Evolutionary conservation across 2,113 vertebrate genomes (phyloP).

Genomic region (Calidris pugnax): DNA sequence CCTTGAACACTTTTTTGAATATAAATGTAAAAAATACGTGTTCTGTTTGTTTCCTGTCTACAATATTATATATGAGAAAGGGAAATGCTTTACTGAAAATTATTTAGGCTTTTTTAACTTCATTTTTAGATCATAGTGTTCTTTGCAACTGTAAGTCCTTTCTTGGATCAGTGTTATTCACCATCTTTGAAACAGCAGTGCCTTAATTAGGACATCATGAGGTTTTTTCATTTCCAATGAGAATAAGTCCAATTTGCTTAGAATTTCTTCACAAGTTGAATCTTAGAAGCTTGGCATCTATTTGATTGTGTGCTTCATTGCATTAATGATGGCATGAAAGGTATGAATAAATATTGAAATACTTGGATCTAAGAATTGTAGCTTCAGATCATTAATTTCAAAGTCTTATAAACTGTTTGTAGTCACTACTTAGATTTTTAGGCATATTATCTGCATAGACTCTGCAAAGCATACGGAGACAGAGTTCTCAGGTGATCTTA

Average conservation of each 20-base stretch:
- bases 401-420: not conserved
- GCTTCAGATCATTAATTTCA: constrained; percentile 14
- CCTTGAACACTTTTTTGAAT: not conserved
- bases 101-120: not conserved
- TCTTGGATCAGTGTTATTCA: not conserved
- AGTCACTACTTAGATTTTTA: not conserved
- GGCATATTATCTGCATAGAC: not conserved
- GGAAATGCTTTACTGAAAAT: not conserved
- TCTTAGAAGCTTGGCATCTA: not conserved
- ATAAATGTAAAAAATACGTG: not conserved
- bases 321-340: constrained; percentile 29
- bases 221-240: constrained; percentile 23
- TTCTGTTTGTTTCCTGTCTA: not conserved
- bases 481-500: not conserved
- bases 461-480: not conserved
- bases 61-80: not conserved
- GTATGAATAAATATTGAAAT: constrained; percentile 30
- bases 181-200: not conserved
- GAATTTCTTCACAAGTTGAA: not conserved
- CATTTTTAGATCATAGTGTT: not conserved
- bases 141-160: not conserved
- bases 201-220: constrained; percentile 8
- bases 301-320: not conserved
- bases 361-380: not conserved
- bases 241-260: constrained; percentile 10